Base-by-base conservation (phyloP, 2,797 vertebrate species). In the Petrocephalus schoutedeni region DNA sequence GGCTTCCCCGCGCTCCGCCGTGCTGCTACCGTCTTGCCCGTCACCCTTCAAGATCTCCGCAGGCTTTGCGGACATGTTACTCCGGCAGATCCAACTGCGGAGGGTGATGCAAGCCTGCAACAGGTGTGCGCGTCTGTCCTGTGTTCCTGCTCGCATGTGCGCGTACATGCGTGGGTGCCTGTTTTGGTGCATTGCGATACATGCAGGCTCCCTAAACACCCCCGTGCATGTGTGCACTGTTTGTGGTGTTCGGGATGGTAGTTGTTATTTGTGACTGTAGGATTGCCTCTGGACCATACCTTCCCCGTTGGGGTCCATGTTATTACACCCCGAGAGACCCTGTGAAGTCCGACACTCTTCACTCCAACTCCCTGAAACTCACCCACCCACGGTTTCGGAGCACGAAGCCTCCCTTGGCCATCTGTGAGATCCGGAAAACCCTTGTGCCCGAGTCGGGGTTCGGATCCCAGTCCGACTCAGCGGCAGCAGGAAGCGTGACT, bases 391-490 rank as follows among this genome's bases (percentile, higher is more conserved):
- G 93, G 92, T 93, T 94, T 94, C 94, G 93, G 93, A 93, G 91
- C 93, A 93, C 92, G 56, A 86, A 95, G 94, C 94, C 94, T 95
- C 93, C 94, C 94, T 92, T 92, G 89, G 94, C 95, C 95, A 95
- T 96, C 95, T 96, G 95, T 96, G 95, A 96, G 96, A 96, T 95
- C 94, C 95, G 93, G 93, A 54, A 95, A 94, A 94, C 94, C 96
- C 94, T 71, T 95, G 95, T 95, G 95, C 95, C 94, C 95, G 95
- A 96, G 94, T 96, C 94, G 94, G 95, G 95, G 23, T 95, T 95
- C 92, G 94, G 94, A 96, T 95, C 94, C 94, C 94, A 94, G 94
- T 93, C 93, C 92, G 92, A 57, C 80, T 54, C 57, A 1, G 51
- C n/a, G 53, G 49, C 41, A n/a, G 41, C 1, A 56, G 64, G 32